Base-by-base conservation (phyloP, 2,888 invertebrate genomes). In the Lottia scabra region DNA sequence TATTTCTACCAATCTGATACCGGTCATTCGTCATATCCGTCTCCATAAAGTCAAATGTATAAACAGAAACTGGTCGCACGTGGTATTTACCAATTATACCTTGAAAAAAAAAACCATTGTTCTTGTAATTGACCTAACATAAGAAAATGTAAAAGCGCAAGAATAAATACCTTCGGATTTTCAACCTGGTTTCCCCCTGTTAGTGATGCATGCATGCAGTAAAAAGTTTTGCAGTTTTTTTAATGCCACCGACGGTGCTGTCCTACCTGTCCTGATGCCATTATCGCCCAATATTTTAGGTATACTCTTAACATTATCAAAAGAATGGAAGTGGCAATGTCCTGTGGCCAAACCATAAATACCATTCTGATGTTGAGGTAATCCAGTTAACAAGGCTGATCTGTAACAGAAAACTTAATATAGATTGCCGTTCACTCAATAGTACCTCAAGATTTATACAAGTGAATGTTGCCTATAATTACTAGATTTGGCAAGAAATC, bases 331-430 rank as follows among this genome's bases (percentile, higher is more conserved):
- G 89, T 97, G 95, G 89, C 97, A 95, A 75, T 94, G 93, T 13
- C 93, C 93, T 81, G 96, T 95, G 87, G 96, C 96, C 71, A 97
- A 92, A 2, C 97, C 97, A 88, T 96, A 97, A 96, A 97, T 96
- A 83, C 97, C 97, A 90, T 94, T 96, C 89, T 95, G 94, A 90
- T 97, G 97, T 82, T 94, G 93, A n/a, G 96, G 96, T 80, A 94
- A 91, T 15, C 97, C 97, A 30, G 96, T 95, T 84, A 97, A 90
- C 81, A 97, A 90, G 43, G 96, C 93, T 0, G 96, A 94, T 46
- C 87, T 87, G 71, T 0, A 71, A 68, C 56, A 56, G 23, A 56
- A 19, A 64, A n/a, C n/a, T n/a, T n/a, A n/a, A n/a, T n/a, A n/a
- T n/a, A n/a, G n/a, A n/a, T n/a, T n/a, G n/a, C n/a, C n/a, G n/a